Evolutionary conservation across 2,888 invertebrate species (phyloP).

Genomic region (Temnothorax ravouxi): DNA sequence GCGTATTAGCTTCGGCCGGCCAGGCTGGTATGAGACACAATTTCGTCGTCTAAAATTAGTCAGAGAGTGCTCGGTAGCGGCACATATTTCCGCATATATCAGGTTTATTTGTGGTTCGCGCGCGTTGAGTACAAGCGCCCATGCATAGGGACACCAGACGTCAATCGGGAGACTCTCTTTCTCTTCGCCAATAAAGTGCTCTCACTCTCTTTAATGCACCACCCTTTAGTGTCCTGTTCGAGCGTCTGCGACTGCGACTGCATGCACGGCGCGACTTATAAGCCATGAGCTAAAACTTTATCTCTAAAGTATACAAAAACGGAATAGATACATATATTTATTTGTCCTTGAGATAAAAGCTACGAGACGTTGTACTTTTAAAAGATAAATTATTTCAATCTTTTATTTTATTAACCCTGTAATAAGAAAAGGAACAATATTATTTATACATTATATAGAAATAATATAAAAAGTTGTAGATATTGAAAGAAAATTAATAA

Average conservation of each 20-base stretch:
- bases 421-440: neutral
- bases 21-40: slow-evolving; percentile 83
- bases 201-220: slow-evolving; percentile 67
- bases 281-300: neutral
- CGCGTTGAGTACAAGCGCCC: slow-evolving; percentile 72
- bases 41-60: slow-evolving; percentile 83
- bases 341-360: neutral
- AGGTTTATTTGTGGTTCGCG: slow-evolving; percentile 82
- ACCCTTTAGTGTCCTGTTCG: neutral
- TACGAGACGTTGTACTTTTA: neutral
- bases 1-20: slow-evolving; percentile 70
- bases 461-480: neutral
- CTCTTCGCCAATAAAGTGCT: slow-evolving; percentile 60
- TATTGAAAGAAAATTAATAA: neutral
- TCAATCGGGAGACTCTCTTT: slow-evolving; percentile 73
- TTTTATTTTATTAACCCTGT: neutral
- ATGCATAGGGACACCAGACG: slow-evolving; percentile 73
- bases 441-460: neutral
- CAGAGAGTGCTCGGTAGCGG: slow-evolving; percentile 81
- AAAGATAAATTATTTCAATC: neutral
- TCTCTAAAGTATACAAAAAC: neutral
- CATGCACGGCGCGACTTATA: neutral
- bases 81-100: slow-evolving; percentile 85
- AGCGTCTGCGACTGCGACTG: no score
- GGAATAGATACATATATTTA: neutral